Conservation (phyloP, 2,888 invertebrate genomes). For the Kryphioiulus occultus region DNA sequence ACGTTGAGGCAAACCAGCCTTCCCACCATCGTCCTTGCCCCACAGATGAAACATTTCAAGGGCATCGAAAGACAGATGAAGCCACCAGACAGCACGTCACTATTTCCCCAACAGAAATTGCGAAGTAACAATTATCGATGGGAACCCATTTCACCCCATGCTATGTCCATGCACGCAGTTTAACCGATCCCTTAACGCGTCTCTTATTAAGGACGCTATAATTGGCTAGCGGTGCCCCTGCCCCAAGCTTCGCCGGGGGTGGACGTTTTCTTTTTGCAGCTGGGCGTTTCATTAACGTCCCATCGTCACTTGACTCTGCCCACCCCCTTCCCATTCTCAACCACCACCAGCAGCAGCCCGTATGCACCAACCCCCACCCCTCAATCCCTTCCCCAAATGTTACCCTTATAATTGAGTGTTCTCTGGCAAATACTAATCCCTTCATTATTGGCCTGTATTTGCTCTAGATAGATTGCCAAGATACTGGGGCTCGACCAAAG, state of each 20-base stretch:
- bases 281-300: conserved; percentile 42
- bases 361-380: neutral
- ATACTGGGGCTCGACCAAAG: conserved; percentile 43
- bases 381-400: conserved; percentile 45
- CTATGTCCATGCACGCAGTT: too few relatives aligned
- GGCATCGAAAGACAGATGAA: neutral
- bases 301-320: neutral
- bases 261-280: conserved; percentile 1
- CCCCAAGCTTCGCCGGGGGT: neutral
- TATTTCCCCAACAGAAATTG: neutral
- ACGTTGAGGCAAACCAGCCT: too few relatives aligned
- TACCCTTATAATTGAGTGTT: conserved; percentile 54
- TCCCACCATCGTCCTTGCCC: too few relatives aligned
- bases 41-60: neutral
- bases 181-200: conserved; percentile 31
- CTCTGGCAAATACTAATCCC: conserved; percentile 53
- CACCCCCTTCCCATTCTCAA: neutral
- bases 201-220: conserved; percentile 1
- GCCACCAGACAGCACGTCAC: neutral
- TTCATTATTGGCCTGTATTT: conserved; percentile 55
- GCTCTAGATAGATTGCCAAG: conserved; percentile 55
- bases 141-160: neutral
- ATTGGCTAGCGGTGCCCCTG: neutral
- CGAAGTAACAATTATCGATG: neutral
- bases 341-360: neutral